Base-by-base conservation (phyloP, 2,113 vertebrate species). In the Willisornis vidua region DNA sequence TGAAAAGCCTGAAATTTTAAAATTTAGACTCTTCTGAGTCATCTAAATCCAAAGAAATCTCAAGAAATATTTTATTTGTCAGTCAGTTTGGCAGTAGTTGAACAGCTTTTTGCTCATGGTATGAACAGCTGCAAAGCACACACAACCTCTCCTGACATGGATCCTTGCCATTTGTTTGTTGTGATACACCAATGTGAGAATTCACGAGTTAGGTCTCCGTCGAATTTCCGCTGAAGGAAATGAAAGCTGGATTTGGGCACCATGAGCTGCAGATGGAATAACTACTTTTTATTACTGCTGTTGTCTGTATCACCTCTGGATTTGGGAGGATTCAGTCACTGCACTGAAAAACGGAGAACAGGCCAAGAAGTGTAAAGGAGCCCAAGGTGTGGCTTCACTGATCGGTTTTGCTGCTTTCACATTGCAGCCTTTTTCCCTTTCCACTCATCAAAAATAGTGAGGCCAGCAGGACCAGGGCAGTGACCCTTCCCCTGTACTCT, bases 211-310 rank as follows among this genome's bases (percentile, higher is more conserved):
- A 33, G 14, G 58, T 68, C 67, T 75, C 19, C 73, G 61, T 49
- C 13, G 70, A 57, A 91, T 55, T 85, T 78, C 63, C 24, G 62
- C 39, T 29, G 45, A 74, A 88, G 29, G 83, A 81, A 91, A 90
- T 10, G 29, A 84, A 88, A 80, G 35, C 9, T 57, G 63, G 10
- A 52, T 77, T 85, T 54, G 31, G 41, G 31, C 31, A 70, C 49
- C 29, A 28, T 3, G 26, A 73, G 54, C 31, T 83, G 37, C 22
- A 61, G 54, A 24, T 11, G 28, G 66, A 93, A 3, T 13, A 59
- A 39, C 24, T 41, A n/a, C 23, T 68, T 91, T 80, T 52, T 77
- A 63, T 72, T 67, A 37, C 4, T 52, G 59, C 68, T 76, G 52
- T 31, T 39, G 13, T 6, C 45, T 0, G 0, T 14, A 17, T 25